phyloP scores from a whole-genome alignment of 2,113 vertebrate species.

The Chionomys nivalis region DNA sequence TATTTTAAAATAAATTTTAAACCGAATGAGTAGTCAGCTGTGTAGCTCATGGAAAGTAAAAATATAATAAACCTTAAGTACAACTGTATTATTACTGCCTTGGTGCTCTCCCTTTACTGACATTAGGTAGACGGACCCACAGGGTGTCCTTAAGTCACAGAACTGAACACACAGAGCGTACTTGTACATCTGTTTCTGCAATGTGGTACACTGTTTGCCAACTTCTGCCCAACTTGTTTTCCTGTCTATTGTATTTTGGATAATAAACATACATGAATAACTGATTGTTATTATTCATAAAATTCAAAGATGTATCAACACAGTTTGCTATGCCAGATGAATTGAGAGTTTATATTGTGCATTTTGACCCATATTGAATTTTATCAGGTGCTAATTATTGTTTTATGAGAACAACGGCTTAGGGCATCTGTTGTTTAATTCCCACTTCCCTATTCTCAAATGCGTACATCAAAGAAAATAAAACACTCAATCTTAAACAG shows the following conservation, averaged over 20 bases:
- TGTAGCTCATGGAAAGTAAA: constrained; percentile 7
- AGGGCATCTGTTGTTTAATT: constrained; percentile 92
- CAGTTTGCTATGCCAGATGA: constrained; percentile 78
- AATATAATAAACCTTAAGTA: constrained; percentile 74
- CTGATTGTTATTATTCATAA: constrained; percentile 68
- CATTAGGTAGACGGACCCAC: constrained; percentile 68
- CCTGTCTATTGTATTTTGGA: constrained; percentile 7
- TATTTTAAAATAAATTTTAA: constrained; percentile 73
- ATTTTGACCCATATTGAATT: constrained; percentile 85
- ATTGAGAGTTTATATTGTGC: constrained; percentile 71
- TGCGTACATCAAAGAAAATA: constrained; percentile 92
- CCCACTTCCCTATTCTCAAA: constrained; percentile 91
- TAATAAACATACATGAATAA: constrained; percentile 43
- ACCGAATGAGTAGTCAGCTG: constrained; percentile 44
- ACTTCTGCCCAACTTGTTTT: constrained; percentile 47
- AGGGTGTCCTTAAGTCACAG: constrained; percentile 41
- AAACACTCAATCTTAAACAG: constrained; percentile 92
- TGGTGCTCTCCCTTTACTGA: constrained; percentile 72
- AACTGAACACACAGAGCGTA: not conserved
- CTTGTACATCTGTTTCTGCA: constrained; percentile 51
- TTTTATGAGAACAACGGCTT: constrained; percentile 90
- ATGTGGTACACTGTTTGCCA: not conserved
- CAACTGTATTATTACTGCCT: constrained; percentile 77
- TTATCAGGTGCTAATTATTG: constrained; percentile 91
- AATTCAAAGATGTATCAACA: constrained; percentile 68